Evolutionary conservation across 2,888 invertebrate genomes (phyloP).

Genomic region (Conomelus anceps): DNA sequence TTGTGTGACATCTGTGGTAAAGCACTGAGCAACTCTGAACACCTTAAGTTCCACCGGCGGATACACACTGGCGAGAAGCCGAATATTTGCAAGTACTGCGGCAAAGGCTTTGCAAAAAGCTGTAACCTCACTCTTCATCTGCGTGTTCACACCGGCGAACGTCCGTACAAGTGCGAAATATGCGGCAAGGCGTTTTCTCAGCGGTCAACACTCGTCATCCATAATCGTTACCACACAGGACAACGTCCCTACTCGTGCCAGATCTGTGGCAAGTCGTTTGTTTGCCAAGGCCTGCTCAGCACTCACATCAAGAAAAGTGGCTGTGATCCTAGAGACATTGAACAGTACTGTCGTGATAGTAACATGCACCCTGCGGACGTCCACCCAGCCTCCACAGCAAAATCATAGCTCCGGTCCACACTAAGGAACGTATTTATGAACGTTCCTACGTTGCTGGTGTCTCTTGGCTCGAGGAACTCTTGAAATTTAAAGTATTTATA

Average conservation of each 20-base stretch:
- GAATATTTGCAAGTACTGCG: constrained; percentile 45
- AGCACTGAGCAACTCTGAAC: constrained; percentile 47
- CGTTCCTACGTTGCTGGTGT: no score
- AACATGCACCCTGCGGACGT: background rate
- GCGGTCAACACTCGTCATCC: constrained; percentile 47
- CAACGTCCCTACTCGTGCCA: constrained; percentile 45
- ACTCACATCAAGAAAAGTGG: constrained; percentile 37
- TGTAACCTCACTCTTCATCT: constrained; percentile 45
- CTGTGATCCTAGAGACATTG: background rate
- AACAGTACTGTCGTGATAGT: background rate
- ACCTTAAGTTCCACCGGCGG: constrained; percentile 48
- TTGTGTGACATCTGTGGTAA: constrained; percentile 56
- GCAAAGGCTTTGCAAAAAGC: constrained; percentile 45
- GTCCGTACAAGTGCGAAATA: constrained; percentile 46
- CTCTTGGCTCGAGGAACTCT: no score
- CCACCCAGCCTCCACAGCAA: background rate
- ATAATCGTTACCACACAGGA: constrained; percentile 46
- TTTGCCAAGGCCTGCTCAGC: constrained; percentile 44
- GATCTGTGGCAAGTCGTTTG: constrained; percentile 44
- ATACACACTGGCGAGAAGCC: constrained; percentile 53
- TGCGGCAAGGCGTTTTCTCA: constrained; percentile 50
- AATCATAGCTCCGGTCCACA: background rate
- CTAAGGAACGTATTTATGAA: no score
- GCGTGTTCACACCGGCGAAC: constrained; percentile 47
- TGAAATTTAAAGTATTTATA: no score